A percentile compares a stretch with the other conserved stretches of the same genome.
Conservation (phyloP, 2,113 vertebrate genomes). For the Notothenia rossii region DNA sequence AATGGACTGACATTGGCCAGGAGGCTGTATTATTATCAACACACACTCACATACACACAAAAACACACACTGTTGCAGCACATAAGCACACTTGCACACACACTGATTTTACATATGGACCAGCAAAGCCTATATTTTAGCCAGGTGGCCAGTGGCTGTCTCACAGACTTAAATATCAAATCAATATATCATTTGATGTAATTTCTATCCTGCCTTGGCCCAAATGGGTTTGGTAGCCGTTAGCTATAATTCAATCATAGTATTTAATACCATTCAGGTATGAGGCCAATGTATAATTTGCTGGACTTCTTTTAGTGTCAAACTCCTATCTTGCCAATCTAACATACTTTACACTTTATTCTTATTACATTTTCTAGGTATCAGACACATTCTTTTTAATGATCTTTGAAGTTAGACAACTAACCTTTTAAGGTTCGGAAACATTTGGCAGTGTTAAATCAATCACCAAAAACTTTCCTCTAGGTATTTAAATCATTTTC, state of each 20-base stretch:
- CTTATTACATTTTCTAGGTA: conserved; percentile 15
- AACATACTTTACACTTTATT: conserved; percentile 30
- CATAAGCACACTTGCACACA: conserved; percentile 16
- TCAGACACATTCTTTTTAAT: no score
- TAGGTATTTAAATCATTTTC: no score
- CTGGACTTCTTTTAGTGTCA: conserved; percentile 34
- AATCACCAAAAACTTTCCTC: no score
- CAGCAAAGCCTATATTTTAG: conserved; percentile 57
- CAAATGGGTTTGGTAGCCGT: conserved; percentile 37
- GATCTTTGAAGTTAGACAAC: no score
- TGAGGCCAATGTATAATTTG: conserved; percentile 61
- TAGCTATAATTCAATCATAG: conserved; percentile 46
- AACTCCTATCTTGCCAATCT: conserved; percentile 20
- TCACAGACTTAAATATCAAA: conserved; percentile 69
- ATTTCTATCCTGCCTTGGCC: conserved; percentile 43
- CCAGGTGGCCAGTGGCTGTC: conserved; percentile 50
- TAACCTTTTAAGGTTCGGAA: no score
- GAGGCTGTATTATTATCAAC: conserved; percentile 47
- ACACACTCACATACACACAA: conserved; percentile 16
- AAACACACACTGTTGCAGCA: not conserved
- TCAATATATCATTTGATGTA: conserved; percentile 67
- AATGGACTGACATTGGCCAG: conserved; percentile 64
- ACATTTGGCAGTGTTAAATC: no score
- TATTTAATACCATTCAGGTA: conserved; percentile 57
- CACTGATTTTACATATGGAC: conserved; percentile 42